Evolutionary conservation across 2,113 vertebrate species (phyloP).

Genomic region (Scalopus aquaticus): DNA sequence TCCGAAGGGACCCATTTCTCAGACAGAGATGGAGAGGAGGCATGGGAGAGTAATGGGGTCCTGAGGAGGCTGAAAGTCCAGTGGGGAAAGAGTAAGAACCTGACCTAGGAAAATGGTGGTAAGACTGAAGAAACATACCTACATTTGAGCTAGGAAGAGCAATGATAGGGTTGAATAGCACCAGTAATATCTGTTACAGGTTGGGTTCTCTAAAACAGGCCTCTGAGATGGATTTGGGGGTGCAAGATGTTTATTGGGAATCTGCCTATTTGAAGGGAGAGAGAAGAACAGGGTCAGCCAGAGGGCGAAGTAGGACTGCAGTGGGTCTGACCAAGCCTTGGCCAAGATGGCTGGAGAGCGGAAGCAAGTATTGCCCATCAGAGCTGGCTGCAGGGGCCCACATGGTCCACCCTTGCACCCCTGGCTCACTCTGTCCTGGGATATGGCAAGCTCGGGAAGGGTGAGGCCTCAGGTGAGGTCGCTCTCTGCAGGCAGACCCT

Average conservation of each 20-base stretch:
- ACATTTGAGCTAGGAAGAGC: not conserved
- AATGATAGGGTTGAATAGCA: not conserved
- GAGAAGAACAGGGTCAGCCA: not conserved
- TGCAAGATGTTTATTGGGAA: not conserved
- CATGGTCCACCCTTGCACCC: not conserved
- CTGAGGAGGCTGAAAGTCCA: not conserved
- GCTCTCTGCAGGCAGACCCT: not conserved
- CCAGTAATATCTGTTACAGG: not conserved
- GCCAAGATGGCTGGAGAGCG: not conserved
- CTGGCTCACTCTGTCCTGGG: not conserved
- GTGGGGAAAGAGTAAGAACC: not conserved
- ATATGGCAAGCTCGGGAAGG: not conserved
- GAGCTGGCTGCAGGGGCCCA: too few relatives aligned
- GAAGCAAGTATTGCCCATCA: not conserved
- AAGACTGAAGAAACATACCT: not conserved
- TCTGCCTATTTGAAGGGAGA: not conserved
- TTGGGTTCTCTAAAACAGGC: not conserved
- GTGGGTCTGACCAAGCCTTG: not conserved
- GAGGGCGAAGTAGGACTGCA: not conserved
- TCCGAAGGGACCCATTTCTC: not conserved
- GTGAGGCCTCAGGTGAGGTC: not conserved
- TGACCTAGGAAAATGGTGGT: not conserved
- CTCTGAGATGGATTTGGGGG: not conserved
- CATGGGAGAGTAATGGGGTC: accelerated
- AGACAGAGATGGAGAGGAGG: not conserved